phyloP scores from a whole-genome alignment of 2,113 vertebrate genomes.

The Ginglymostoma cirratum region DNA sequence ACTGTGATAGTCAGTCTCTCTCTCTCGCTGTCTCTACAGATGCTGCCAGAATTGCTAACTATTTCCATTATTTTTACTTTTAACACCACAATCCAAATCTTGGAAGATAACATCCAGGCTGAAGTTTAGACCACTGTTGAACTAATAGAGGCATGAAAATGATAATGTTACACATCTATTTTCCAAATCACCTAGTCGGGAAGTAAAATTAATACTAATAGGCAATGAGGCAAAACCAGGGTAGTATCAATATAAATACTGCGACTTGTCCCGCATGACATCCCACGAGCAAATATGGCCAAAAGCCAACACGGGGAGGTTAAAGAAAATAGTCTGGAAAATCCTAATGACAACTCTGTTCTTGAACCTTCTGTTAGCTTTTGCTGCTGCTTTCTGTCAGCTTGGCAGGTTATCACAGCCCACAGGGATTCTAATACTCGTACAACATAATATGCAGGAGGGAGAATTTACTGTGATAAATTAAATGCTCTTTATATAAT shows the following conservation, averaged over 20 bases:
- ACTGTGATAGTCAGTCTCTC: too few species aligned
- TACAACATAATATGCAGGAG: neutral
- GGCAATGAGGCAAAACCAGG: neutral
- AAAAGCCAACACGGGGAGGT: neutral
- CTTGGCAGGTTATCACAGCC: neutral
- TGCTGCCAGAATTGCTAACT: neutral
- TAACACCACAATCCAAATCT: neutral
- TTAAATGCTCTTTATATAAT: neutral
- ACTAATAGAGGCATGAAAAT: neutral
- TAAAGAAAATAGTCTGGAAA: neutral
- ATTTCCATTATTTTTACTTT: neutral
- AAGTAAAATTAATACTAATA: neutral
- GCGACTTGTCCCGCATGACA: neutral
- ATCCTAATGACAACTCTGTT: neutral
- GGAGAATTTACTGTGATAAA: neutral
- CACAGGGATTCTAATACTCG: neutral
- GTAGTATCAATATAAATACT: neutral
- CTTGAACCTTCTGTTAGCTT: neutral
- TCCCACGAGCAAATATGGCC: neutral
- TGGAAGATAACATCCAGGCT: neutral
- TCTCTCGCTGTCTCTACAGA: neutral
- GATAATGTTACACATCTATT: neutral
- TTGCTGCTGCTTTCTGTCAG: neutral
- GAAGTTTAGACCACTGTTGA: neutral
- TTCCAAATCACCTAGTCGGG: neutral